Evolutionary conservation across 2,797 vertebrate species (phyloP), one percentile per base, ranked within the genome.

Genomic region (Mormyrus proboscirostris): DNA sequence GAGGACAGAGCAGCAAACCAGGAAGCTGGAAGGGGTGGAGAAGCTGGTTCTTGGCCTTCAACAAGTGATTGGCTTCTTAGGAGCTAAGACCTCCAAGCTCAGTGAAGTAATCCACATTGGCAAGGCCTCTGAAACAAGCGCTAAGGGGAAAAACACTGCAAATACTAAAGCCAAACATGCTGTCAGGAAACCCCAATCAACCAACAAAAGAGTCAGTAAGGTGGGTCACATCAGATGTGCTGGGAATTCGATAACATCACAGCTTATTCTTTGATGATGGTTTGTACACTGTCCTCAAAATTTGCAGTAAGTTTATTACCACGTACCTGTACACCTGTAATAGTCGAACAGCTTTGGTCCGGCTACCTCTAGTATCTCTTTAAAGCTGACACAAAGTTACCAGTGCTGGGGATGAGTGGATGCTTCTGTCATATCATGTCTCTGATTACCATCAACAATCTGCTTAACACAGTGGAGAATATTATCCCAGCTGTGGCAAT

Each of bases 21-120:
- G 92, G 88, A 95, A 96, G 92, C 87, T 98, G 91, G 96, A 97
- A 14, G 94, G 95, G 91, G 93, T 98, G 90, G 97, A 97, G 93
- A 95, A 92, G 93, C 93, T 96, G 89, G 91, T 97, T 91, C 94
- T 94, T 88, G 94, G 96, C 38, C 94, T 97, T 44, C 95, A 97
- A 92, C 95, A 96, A 93, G 94, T 96, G 88, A 91, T 97, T 91
- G 93, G 92, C 94, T 97, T 95, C 93, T 92, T 98, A 25, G 92
- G 93, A 89, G 95, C 97, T 90, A 97, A 97, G 92, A 94, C 91
- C 89, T 96, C 96, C 90, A 90, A 93, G 91, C 92, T 97, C 91
- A 93, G 93, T 90, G 94, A 95, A 92, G 82, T 89, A 22, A 86
- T 92, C 57, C 88, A 76, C 73, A 94, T 93, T 90, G 91, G 91